Percentiles rank a stretch among this genome's conserved stretches.
phyloP scores from a whole-genome alignment of 2,888 invertebrate genomes.

The Sesia apiformis region DNA sequence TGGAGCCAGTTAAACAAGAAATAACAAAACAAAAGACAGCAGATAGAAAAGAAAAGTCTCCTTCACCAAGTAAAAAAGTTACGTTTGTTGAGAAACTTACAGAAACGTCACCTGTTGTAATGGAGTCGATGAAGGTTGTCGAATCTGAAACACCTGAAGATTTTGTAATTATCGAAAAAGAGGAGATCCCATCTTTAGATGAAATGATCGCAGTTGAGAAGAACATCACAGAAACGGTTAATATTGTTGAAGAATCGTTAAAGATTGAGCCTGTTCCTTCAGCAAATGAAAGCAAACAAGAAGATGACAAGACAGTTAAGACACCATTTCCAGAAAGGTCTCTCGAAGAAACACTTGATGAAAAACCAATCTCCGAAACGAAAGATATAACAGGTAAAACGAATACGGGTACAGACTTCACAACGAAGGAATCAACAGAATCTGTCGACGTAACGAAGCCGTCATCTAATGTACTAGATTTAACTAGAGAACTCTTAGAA shows the following conservation, averaged over 20 bases:
- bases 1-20: background rate
- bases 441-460: background rate
- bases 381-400: too few species aligned
- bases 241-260: conserved; percentile 4
- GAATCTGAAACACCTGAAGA: conserved; percentile 1
- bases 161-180: background rate
- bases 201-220: background rate
- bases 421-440: background rate
- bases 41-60: conserved; percentile 7
- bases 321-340: background rate
- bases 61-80: conserved; percentile 7
- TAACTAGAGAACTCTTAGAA: background rate
- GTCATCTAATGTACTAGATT: background rate
- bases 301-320: background rate
- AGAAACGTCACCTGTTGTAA: conserved; percentile 3
- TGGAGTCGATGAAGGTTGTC: conserved; percentile 1
- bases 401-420: too few species aligned
- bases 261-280: background rate
- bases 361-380: background rate
- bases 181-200: background rate
- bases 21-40: background rate
- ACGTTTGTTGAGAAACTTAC: conserved; percentile 9
- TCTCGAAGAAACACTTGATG: background rate
- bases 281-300: background rate
- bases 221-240: conserved; percentile 2